Percentiles rank a stretch among this genome's conserved stretches.
phyloP scores from a whole-genome alignment of 2,113 vertebrate genomes.

The Nibea albiflora region DNA sequence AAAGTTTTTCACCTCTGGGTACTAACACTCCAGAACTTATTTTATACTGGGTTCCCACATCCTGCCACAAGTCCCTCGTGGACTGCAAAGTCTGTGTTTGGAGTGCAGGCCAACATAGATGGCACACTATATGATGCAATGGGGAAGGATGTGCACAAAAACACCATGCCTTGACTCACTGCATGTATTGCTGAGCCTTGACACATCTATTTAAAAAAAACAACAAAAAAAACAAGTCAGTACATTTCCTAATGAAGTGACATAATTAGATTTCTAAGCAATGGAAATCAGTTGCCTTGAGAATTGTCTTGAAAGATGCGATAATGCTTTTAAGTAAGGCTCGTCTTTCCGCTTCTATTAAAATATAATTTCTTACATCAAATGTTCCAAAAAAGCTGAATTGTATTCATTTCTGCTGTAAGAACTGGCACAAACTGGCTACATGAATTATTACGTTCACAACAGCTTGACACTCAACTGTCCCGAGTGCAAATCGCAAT shows the following conservation, averaged over 20 bases:
- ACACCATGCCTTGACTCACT: not conserved
- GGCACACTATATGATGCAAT: conserved; percentile 46
- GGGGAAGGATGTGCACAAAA: conserved; percentile 7
- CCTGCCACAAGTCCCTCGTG: conserved; percentile 56
- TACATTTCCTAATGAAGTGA: not conserved
- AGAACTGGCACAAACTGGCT: not conserved
- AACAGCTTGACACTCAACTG: conserved; percentile 15
- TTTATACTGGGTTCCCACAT: conserved; percentile 61
- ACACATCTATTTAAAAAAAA: conserved; percentile 5
- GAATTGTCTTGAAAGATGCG: not conserved
- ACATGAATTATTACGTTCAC: conserved; percentile 24
- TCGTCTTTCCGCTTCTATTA: not conserved
- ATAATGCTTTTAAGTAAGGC: not conserved
- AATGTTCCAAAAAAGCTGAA: not conserved
- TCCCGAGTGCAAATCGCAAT: conserved; percentile 54
- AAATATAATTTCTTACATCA: not conserved
- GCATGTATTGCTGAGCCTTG: not conserved
- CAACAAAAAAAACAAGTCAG: not conserved
- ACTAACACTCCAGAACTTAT: conserved; percentile 51
- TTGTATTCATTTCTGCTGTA: not conserved
- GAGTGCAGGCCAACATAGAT: conserved; percentile 40
- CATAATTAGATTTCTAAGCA: not conserved
- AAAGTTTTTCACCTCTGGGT: conserved; percentile 69
- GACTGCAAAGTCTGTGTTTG: conserved; percentile 44
- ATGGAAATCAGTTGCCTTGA: not conserved